Evolutionary conservation across 1,140 invertebrate species (phyloP).

Genomic region (Carcinoscorpius rotundicauda): DNA sequence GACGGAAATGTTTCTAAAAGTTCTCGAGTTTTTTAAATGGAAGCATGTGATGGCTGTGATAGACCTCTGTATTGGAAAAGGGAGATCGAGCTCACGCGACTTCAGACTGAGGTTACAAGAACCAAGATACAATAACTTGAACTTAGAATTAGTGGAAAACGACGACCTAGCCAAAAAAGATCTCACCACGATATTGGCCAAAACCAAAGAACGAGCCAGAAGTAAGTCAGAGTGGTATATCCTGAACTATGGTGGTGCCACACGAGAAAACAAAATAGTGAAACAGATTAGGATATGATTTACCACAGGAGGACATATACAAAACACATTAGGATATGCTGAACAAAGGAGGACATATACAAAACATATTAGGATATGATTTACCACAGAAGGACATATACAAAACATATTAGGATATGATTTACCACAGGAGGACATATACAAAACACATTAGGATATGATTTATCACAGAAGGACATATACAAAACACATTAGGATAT

Average conservation of each 20-base stretch:
- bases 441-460: too few relatives aligned
- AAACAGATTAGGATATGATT: too few relatives aligned
- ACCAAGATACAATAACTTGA: not conserved
- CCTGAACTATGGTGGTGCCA: slow-evolving; percentile 10
- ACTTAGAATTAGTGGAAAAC: not conserved
- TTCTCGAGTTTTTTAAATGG: slow-evolving; percentile 63
- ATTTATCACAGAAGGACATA: too few relatives aligned
- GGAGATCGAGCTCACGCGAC: not conserved
- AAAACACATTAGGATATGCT: too few relatives aligned
- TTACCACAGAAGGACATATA: too few relatives aligned
- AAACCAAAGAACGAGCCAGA: slow-evolving; percentile 65
- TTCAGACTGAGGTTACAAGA: not conserved
- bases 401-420: too few relatives aligned
- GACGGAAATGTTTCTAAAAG: slow-evolving; percentile 47
- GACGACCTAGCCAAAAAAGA: not conserved
- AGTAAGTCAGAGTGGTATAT: slow-evolving; percentile 39
- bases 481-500: too few relatives aligned
- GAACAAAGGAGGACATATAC: too few relatives aligned
- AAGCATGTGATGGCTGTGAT: slow-evolving; percentile 63
- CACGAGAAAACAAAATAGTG: slow-evolving; percentile 11
- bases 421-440: too few relatives aligned
- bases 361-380: too few relatives aligned
- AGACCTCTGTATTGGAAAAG: slow-evolving; percentile 41
- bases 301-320: too few relatives aligned
- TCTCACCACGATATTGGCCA: slow-evolving; percentile 39